Conservation (phyloP, 2,888 invertebrate genomes). For the Dascillus cervinus region DNA sequence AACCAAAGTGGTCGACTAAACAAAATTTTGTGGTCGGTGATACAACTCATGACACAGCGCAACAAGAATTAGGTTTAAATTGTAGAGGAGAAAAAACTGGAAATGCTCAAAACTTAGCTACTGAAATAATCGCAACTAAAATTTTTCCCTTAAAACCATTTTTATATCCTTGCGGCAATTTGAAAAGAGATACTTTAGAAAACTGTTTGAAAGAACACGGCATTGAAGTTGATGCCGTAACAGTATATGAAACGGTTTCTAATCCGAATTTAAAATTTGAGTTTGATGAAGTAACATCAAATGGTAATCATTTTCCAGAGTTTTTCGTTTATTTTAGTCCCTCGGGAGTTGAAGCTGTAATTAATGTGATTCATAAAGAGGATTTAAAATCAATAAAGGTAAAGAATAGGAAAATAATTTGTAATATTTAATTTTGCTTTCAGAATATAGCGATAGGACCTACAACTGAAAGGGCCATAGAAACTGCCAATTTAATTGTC, state of each 20-base stretch:
- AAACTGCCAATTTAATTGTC: conserved; percentile 39
- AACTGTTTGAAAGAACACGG: conserved; percentile 39
- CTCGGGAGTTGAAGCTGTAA: conserved; percentile 47
- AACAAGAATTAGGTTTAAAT: conserved; percentile 40
- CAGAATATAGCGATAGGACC: conserved; percentile 52
- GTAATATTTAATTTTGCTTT: conserved; percentile 13
- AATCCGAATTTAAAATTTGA: conserved; percentile 44
- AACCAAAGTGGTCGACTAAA: conserved; percentile 39
- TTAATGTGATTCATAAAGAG: conserved; percentile 39
- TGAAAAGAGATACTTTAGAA: conserved; percentile 46
- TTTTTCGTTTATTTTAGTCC: conserved; percentile 53
- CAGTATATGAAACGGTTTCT: conserved; percentile 48
- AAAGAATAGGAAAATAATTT: conserved; percentile 5
- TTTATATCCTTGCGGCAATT: conserved; percentile 50
- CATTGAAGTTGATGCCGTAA: conserved; percentile 42
- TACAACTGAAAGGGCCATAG: conserved; percentile 47
- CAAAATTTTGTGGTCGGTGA: conserved; percentile 49
- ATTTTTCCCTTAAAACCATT: conserved; percentile 40
- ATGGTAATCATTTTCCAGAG: conserved; percentile 39
- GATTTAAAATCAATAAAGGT: conserved; percentile 22
- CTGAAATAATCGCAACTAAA: conserved; percentile 43
- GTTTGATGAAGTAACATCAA: conserved; percentile 35
- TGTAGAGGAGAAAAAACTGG: conserved; percentile 49
- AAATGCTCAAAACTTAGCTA: conserved; percentile 46
- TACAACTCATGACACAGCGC: conserved; percentile 44